phyloP scores from a whole-genome alignment of 2,113 vertebrate species.

The Protobothrops flavoviridis region DNA sequence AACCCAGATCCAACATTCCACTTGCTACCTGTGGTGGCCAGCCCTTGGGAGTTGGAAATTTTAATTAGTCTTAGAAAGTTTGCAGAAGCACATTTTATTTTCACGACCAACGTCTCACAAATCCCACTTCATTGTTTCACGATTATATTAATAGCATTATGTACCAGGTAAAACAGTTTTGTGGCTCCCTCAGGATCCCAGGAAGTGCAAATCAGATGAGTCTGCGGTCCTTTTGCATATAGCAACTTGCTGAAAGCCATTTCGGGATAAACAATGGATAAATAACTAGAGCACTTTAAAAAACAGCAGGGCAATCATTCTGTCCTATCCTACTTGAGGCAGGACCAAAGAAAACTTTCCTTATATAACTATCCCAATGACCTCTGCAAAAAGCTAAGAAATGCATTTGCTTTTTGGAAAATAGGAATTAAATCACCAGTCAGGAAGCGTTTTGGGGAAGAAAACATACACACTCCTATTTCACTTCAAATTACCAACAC shows the following conservation, averaged over 20 bases:
- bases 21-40: neutral
- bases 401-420: neutral
- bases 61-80: constrained; percentile 14
- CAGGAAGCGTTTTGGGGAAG: neutral
- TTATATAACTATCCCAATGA: neutral
- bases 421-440: neutral
- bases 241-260: constrained; percentile 61
- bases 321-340: neutral
- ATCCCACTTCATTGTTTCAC: constrained; percentile 42
- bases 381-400: constrained; percentile 11
- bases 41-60: constrained; percentile 3
- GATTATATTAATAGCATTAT: constrained; percentile 59
- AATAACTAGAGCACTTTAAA: constrained; percentile 19
- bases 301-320: constrained; percentile 4
- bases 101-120: constrained; percentile 11
- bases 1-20: neutral
- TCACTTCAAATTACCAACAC: neutral
- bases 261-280: constrained; percentile 42
- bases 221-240: constrained; percentile 51
- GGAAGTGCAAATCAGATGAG: constrained; percentile 54
- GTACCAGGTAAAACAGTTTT: constrained; percentile 60
- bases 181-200: constrained; percentile 55
- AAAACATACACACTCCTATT: neutral
- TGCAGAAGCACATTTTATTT: neutral
- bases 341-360: neutral